Evolutionary conservation across 2,888 invertebrate genomes (phyloP), one percentile per base, ranked within the genome.

Genomic region (Nemurella pictetii): DNA sequence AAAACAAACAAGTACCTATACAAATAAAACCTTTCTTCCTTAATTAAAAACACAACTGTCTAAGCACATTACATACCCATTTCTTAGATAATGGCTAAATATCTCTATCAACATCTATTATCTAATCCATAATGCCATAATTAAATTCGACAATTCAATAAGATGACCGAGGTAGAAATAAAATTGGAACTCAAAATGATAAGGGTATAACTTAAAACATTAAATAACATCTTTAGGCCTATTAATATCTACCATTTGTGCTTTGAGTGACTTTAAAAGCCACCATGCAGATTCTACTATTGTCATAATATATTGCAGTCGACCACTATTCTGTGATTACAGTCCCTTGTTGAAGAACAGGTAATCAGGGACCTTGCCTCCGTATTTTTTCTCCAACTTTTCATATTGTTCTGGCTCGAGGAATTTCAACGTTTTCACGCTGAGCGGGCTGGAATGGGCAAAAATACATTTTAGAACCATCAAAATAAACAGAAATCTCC

Each of bases 281-380:
- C 26, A 35, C 26, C 26, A 35, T 80, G 80, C 32, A 80, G 80
- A 80, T 29, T 80, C 0, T 29, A 80, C 36, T 80, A 29, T 80
- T 29, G 80, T 80, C 29, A 25, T 12, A n/a, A n/a, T n/a, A 27
- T 82, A 35, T 82, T 82, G 27, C 26, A n/a, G n/a, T 82, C 72
- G 25, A 36, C 55, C 28, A 82, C 32, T 82, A 15, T 78, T 28
- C 20, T 2, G 7, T 20, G 15, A 26, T 78, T 95, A 97, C 88
- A 97, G 91, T 30, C 97, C 97, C 90, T 97, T 97, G 91, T 97
- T 97, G 91, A 97, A 97, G 90, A 95, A 97, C 0, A 97, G 94
- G 78, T 92, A 92, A 84, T 92, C 90, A 0, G 97, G 97, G 28
- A 96, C 91, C 84, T 94, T 93, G 0, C 89, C 89, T 7, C 93